Base-by-base conservation (phyloP, 2,797 vertebrate species). In the Luscinia megarhynchos region DNA sequence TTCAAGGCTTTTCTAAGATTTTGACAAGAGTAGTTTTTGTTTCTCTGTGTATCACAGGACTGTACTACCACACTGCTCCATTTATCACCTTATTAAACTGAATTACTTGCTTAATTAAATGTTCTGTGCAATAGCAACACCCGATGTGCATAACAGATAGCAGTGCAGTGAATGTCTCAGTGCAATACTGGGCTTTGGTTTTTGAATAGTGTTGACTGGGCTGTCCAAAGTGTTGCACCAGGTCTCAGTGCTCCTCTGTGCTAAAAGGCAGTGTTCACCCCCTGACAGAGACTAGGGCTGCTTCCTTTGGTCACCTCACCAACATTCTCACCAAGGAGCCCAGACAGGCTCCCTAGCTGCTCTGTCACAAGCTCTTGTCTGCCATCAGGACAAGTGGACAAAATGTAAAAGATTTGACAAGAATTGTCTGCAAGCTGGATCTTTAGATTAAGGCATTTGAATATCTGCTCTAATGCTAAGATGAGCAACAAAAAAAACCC, bases 231-330 rank as follows among this genome's bases (percentile, higher is more conserved):
- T 40, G 21, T 72, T 4, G 0, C 24, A 67, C 4, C 3, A 22
- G 9, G 14, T 6, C 20, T 48, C 22, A 26, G n/a, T 32, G n/a
- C 5, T 67, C 22, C 36, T 51, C 8, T 30, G 10, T 67, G 16
- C 17, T 54, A n/a, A 69, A 66, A 48, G 11, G 6, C 3, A 59
- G 3, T 15, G 6, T 5, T 38, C 0, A 1, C 2, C 1, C 0
- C 0, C 20, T 36, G 15, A 3, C 10, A 9, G 8, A 18, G 9
- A 10, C 5, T 11, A n/a, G 11, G 2, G 2, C 4, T 70, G 8
- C 21, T 64, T 72, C 19, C 14, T 83, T 63, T 43, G 15, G 4
- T 76, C 34, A 34, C 12, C 2, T 50, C 50, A 30, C 2, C 26
- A 59, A 5, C 5, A 3, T 21, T n/a, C 3, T 64, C 11, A 32